Conservation (phyloP, 2,888 invertebrate genomes). For the Orthonevra nobilis region DNA sequence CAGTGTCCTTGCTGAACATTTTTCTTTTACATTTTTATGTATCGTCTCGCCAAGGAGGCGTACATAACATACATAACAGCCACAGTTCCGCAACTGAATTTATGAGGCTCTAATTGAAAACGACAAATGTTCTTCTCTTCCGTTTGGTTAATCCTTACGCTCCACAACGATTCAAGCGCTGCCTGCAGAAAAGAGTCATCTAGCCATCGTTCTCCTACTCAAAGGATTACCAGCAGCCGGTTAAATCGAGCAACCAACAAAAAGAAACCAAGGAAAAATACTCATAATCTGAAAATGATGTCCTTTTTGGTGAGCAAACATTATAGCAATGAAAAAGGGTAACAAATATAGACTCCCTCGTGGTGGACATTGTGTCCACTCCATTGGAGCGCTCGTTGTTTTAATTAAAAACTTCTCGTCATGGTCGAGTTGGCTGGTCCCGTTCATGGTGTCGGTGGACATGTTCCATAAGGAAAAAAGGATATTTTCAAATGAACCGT, state of each 20-base stretch:
- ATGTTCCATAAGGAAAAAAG: conserved; percentile 8
- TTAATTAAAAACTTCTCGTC: conserved; percentile 32
- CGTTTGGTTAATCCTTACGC: conserved; percentile 6
- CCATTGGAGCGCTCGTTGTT: conserved; percentile 9
- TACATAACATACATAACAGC: too few relatives aligned
- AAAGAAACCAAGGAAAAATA: conserved; percentile 28
- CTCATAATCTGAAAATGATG: conserved; percentile 64
- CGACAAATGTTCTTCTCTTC: conserved; percentile 45
- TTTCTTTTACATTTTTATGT: background rate
- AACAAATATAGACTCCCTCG: conserved; percentile 20
- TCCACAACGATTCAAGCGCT: background rate
- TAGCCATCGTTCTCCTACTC: conserved; percentile 4
- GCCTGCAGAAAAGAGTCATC: conserved; percentile 10
- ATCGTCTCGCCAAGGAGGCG: conserved; percentile 13
- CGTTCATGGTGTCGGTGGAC: too few relatives aligned
- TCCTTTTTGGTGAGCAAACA: conserved; percentile 25
- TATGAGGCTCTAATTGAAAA: conserved; percentile 48
- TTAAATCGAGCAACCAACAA: conserved; percentile 31
- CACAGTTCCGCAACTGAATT: conserved; percentile 33
- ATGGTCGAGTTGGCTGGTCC: background rate
- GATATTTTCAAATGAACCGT: conserved; percentile 46
- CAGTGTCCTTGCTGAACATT: background rate
- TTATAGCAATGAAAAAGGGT: background rate
- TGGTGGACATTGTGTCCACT: conserved; percentile 2
- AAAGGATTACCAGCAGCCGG: conserved; percentile 31